Evolutionary conservation across 2,797 vertebrate species (phyloP), one percentile per base, ranked within the genome.

Genomic region (Potorous gilbertii): DNA sequence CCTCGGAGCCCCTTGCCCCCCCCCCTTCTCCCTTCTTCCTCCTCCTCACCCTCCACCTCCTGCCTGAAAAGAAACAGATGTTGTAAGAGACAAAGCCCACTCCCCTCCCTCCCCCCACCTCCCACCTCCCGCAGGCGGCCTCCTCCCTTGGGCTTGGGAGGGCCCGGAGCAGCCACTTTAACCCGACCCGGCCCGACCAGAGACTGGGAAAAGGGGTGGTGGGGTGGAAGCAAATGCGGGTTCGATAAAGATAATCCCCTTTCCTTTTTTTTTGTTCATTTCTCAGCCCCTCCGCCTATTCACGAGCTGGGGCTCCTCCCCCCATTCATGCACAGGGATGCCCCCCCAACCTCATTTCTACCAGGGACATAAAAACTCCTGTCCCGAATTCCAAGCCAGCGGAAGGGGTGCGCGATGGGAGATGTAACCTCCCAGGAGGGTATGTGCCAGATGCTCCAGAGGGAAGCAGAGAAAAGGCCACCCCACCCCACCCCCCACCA

Each of bases 41-140:
- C 96, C 91, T 94, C 95, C 92, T 92, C 94, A 96, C 96, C 93
- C 97, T 97, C 98, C 89, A 54, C 97, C 97, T 97, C 97, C 96
- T 92, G 14, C 87, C 95, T 92, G 91, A 98, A 96, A 97, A 98
- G 98, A 97, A 98, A 97, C 98, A 98, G 98, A 98, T 98, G 98
- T 98, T 97, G 93, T 0, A 4, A 5, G 96, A 46, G 21, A 87
- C 74, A 87, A 87, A 87, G 74, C 74, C 74, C 74, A 50, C 74
- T 46, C n/a, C n/a, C 40, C 74, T 62, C 66, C 9, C 31, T 74
- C n/a, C n/a, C 16, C n/a, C 5, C 62, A 6, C 5, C 52, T 52
- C 52, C 66, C 34, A 40, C 18, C 62, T 40, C 62, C 5, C 56
- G 27, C 27, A 28, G 90, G 50, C 4, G 56, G 92, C 92, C n/a